Evolutionary conservation across 2,888 invertebrate genomes (phyloP).

Genomic region (Elegia similella): DNA sequence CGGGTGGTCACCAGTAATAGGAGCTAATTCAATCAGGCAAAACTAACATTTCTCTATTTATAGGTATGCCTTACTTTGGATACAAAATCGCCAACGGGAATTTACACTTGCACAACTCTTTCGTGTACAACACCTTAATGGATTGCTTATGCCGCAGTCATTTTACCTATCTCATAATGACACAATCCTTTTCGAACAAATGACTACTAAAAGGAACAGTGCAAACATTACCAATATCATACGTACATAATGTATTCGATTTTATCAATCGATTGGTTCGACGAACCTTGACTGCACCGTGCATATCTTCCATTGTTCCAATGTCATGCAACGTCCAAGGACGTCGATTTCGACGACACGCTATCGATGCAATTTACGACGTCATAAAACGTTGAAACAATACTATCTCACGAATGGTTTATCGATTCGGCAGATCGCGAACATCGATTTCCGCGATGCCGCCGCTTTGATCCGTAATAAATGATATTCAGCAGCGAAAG

Average conservation of each 20-base stretch:
- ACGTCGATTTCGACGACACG: conserved; percentile 33
- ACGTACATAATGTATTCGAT: background rate
- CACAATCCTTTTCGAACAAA: background rate
- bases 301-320: conserved; percentile 18
- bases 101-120: too few relatives aligned
- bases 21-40: too few relatives aligned
- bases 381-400: conserved; percentile 25
- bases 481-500: background rate
- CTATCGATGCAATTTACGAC: conserved; percentile 48
- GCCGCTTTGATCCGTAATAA: conserved; percentile 1
- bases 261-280: conserved; percentile 21
- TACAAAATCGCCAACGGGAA: too few relatives aligned
- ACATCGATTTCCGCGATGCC: conserved; percentile 8
- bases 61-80: too few relatives aligned
- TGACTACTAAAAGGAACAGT: background rate
- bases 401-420: conserved; percentile 17
- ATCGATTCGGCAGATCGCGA: conserved; percentile 12
- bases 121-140: too few relatives aligned
- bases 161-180: too few relatives aligned
- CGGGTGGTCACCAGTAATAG: too few relatives aligned
- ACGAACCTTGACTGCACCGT: conserved; percentile 47
- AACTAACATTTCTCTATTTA: too few relatives aligned
- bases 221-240: background rate
- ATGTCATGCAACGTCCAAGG: conserved; percentile 29
- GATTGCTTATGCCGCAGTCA: too few relatives aligned